Evolutionary conservation across 2,797 vertebrate species (phyloP).

Genomic region (Anisognathus igniventris): DNA sequence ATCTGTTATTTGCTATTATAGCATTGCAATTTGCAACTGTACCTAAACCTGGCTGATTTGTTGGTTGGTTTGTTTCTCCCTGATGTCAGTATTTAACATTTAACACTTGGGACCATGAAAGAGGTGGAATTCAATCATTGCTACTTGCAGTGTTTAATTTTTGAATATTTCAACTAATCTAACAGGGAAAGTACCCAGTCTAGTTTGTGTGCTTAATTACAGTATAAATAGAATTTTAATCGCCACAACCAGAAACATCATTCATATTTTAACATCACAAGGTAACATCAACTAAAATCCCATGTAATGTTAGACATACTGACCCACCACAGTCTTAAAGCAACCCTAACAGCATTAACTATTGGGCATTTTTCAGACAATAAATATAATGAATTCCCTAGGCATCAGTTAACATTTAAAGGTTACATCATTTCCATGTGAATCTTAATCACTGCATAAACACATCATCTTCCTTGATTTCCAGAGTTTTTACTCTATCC

Average conservation of each 20-base stretch:
- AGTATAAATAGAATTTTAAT: background rate
- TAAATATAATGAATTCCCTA: background rate
- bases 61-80: background rate
- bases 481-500: background rate
- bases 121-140: background rate
- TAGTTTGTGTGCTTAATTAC: background rate
- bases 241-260: background rate
- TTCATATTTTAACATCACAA: background rate
- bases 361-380: background rate
- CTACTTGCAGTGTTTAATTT: background rate
- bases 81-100: background rate
- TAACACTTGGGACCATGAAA: background rate
- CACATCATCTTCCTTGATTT: background rate
- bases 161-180: background rate
- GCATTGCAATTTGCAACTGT: background rate
- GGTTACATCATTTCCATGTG: background rate
- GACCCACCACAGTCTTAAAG: background rate
- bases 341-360: background rate
- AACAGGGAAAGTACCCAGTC: background rate
- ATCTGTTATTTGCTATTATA: background rate
- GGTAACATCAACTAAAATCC: background rate
- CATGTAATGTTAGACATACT: background rate
- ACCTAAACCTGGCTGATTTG: background rate
- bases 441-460: background rate
- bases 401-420: background rate